A percentile compares a stretch with the other conserved stretches of the same genome.
phyloP scores from a whole-genome alignment of 2,797 vertebrate genomes.

The Anguilla anguilla region DNA sequence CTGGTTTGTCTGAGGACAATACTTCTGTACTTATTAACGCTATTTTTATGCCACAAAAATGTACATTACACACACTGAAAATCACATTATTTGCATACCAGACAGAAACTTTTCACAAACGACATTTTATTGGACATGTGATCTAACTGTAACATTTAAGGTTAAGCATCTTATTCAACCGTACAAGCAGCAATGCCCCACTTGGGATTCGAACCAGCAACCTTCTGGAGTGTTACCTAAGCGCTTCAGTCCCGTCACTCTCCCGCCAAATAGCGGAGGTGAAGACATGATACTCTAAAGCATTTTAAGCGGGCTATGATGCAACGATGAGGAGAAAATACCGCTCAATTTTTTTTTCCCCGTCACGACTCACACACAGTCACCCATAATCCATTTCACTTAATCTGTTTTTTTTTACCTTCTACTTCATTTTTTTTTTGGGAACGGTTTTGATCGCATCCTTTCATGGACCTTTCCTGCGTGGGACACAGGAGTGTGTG shows the following conservation, averaged over 20 bases:
- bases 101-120: background rate
- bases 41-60: background rate
- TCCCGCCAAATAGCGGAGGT: background rate
- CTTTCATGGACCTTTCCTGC: background rate
- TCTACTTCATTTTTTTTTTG: background rate
- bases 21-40: background rate
- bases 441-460: background rate
- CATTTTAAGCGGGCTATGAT: background rate
- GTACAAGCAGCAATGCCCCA: background rate
- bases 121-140: background rate
- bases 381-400: slow-evolving; percentile 8
- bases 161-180: background rate
- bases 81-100: background rate
- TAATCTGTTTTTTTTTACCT: background rate
- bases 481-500: background rate
- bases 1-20: slow-evolving; percentile 2
- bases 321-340: background rate
- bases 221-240: background rate
- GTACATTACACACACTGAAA: background rate
- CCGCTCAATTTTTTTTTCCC: background rate
- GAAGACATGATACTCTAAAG: background rate
- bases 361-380: background rate
- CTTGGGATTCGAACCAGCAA: background rate
- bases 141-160: background rate
- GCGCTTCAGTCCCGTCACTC: background rate